These are phyloP conservation scores for Steinernema carpocapsae DNA, from an alignment of 2,888 invertebrate species.

Conservation along the genomic window DNA sequence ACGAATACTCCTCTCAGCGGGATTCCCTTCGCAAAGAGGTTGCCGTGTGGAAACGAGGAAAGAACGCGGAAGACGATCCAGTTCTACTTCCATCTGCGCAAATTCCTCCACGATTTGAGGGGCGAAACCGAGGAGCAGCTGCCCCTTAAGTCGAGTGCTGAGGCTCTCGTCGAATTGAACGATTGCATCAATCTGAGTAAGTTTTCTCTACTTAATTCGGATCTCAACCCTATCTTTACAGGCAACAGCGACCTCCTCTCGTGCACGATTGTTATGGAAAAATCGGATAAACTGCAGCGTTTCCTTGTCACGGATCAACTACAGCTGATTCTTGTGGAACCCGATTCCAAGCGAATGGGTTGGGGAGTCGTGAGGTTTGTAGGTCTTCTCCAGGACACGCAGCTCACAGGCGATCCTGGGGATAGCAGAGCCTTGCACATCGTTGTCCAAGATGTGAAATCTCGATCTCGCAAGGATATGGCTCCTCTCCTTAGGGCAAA, in stretches of 20 bases:
- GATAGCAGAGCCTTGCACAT: conserved; percentile 93
- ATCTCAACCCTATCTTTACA: conserved; percentile 71
- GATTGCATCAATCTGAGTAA: conserved; percentile 93
- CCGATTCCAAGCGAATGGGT: conserved; percentile 88
- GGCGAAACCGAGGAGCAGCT: conserved; percentile 84
- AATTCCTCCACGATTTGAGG: conserved; percentile 80
- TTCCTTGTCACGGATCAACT: conserved; percentile 93
- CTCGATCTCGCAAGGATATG: conserved; percentile 40
- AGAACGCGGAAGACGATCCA: conserved; percentile 75
- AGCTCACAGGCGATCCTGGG: conserved; percentile 91
- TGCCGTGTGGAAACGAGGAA: conserved; percentile 92
- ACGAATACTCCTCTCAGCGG: conserved; percentile 94
- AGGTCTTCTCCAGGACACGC: conserved; percentile 91
- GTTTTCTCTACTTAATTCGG: conserved; percentile 50
- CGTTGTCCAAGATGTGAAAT: conserved; percentile 52
- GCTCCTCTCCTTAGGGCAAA: conserved; percentile 77
- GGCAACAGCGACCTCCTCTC: conserved; percentile 97
- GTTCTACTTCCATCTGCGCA: conserved; percentile 84
- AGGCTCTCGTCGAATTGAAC: conserved; percentile 87
- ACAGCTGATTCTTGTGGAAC: conserved; percentile 95
- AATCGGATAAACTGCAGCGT: conserved; percentile 73
- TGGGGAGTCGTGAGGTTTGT: conserved; percentile 98
- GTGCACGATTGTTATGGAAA: conserved; percentile 85
- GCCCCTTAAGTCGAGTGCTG: conserved; percentile 83
- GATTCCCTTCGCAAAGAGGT: conserved; percentile 87